Percentiles rank a stretch among this genome's conserved stretches.
phyloP scores from a whole-genome alignment of 2,888 invertebrate genomes.

The Tipula helvola region DNA sequence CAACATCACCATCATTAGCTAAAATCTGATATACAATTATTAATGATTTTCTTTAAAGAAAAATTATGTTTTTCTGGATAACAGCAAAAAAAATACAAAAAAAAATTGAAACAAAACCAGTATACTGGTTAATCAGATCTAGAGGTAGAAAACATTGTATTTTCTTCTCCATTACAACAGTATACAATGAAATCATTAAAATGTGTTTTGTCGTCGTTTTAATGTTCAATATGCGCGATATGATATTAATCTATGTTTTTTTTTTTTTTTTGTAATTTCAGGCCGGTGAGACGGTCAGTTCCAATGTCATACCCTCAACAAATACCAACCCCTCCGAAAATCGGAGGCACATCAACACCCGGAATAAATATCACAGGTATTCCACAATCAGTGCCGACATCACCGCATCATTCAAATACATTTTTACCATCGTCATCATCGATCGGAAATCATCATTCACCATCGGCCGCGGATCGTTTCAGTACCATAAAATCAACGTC shows the following conservation, averaged over 20 bases:
- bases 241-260: background rate
- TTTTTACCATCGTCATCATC: conserved; percentile 16
- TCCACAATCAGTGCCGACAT: conserved; percentile 29
- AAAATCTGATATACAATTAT: background rate
- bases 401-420: conserved; percentile 8
- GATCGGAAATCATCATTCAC: conserved; percentile 13
- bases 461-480: conserved; percentile 14
- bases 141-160: background rate
- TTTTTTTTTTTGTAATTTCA: conserved; percentile 13
- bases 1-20: background rate
- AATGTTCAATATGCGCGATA: background rate
- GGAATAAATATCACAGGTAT: conserved; percentile 21
- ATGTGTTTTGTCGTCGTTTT: background rate
- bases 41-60: background rate
- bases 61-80: background rate
- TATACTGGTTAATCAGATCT: background rate
- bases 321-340: conserved; percentile 17
- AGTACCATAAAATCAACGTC: conserved; percentile 15
- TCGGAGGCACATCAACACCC: conserved; percentile 22
- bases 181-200: conserved; percentile 6
- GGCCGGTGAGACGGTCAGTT: conserved; percentile 18
- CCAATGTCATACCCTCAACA: conserved; percentile 19
- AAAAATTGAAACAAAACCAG: background rate
- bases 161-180: background rate
- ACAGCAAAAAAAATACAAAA: background rate